Conservation (phyloP, 2,113 vertebrate species). For the Cryptotis parvus region DNA sequence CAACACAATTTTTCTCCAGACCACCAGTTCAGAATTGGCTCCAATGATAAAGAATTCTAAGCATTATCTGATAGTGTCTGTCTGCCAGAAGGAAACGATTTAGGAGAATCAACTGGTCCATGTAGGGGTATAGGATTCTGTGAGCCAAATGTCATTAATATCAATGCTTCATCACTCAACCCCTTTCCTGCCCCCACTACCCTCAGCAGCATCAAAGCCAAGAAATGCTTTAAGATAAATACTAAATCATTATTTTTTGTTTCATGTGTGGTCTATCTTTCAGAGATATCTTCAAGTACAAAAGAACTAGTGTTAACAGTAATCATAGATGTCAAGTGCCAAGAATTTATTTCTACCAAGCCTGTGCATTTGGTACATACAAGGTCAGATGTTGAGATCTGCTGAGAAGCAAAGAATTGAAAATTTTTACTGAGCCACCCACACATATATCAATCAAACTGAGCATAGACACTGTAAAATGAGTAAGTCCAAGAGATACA, state of each 20-base stretch:
- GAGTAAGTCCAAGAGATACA: not conserved
- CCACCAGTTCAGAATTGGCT: conserved; percentile 77
- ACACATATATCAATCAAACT: not conserved
- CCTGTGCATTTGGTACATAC: not conserved
- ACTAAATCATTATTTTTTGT: conserved; percentile 19
- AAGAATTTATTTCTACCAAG: not conserved
- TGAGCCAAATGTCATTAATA: conserved; percentile 7
- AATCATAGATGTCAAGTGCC: not conserved
- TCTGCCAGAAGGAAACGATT: conserved; percentile 39
- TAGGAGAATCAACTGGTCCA: not conserved
- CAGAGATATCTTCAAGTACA: conserved; percentile 22
- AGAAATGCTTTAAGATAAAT: conserved; percentile 47
- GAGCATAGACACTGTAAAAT: not conserved
- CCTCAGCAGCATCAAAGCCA: conserved; percentile 36
- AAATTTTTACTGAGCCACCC: not conserved
- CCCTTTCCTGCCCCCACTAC: not conserved
- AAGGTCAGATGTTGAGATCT: not conserved
- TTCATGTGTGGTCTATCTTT: conserved; percentile 62
- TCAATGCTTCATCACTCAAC: not conserved
- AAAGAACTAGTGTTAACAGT: not conserved
- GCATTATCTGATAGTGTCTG: conserved; percentile 59
- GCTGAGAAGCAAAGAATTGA: not conserved
- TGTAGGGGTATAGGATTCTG: not conserved
- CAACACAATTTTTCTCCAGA: conserved; percentile 72
- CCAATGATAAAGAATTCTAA: conserved; percentile 64